phyloP scores from a whole-genome alignment of 2,113 vertebrate genomes.

The Xenopus borealis region DNA sequence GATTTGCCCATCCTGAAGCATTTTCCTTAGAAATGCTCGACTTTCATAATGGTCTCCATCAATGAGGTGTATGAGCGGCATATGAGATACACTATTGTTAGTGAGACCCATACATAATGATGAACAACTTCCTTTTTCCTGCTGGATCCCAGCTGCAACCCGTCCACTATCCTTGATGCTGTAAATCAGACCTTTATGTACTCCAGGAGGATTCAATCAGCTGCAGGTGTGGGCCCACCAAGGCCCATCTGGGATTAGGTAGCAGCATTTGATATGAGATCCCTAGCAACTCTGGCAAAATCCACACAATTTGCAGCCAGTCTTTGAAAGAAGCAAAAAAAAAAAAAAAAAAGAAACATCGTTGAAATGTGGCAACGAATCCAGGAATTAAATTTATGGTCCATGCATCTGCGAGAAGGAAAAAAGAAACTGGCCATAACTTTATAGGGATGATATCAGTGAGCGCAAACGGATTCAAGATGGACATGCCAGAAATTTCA shows the following conservation, averaged over 20 bases:
- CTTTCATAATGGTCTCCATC: slow-evolving; percentile 76
- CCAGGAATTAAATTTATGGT: slow-evolving; percentile 88
- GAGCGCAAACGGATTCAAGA: slow-evolving; percentile 78
- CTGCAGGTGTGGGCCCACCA: slow-evolving; percentile 87
- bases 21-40: slow-evolving; percentile 68
- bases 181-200: slow-evolving; percentile 92
- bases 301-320: slow-evolving; percentile 72
- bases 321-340: slow-evolving; percentile 77
- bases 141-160: slow-evolving; percentile 86
- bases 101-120: slow-evolving; percentile 85
- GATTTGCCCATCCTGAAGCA: slow-evolving; percentile 72
- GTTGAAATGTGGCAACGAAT: slow-evolving; percentile 91
- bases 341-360: slow-evolving; percentile 69
- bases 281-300: slow-evolving; percentile 72
- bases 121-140: slow-evolving; percentile 98
- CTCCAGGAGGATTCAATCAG: slow-evolving; percentile 93
- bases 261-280: slow-evolving; percentile 84
- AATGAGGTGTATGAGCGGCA: slow-evolving; percentile 71
- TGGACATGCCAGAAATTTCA: slow-evolving; percentile 66
- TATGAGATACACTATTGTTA: slow-evolving; percentile 80
- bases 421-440: slow-evolving; percentile 77
- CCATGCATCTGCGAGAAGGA: slow-evolving; percentile 92
- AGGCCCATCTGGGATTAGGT: slow-evolving; percentile 82
- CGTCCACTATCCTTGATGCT: slow-evolving; percentile 77
- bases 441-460: slow-evolving; percentile 91